These are phyloP conservation scores for Parnassius smintheus DNA, from an alignment of 2,888 invertebrate genomes.

Conservation along the genomic window DNA sequence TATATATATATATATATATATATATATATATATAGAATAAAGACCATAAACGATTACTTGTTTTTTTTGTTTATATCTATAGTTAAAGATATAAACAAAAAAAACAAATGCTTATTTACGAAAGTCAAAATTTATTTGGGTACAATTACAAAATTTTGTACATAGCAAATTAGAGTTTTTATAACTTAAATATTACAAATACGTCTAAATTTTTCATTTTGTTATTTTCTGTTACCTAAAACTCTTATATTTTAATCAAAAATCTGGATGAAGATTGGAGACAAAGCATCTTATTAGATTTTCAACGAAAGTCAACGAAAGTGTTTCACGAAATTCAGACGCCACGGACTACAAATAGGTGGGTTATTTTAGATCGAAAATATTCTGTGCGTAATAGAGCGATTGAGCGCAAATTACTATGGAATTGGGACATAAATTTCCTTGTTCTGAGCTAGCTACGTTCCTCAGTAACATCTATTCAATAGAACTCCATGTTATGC, in stretches of 20 bases:
- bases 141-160: too few relatives aligned
- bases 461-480: slow-evolving; percentile 5
- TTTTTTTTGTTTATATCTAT: too few relatives aligned
- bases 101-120: too few relatives aligned
- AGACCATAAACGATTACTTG: too few relatives aligned
- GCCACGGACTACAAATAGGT: background rate
- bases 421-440: slow-evolving; percentile 23
- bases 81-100: too few relatives aligned
- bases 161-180: too few relatives aligned
- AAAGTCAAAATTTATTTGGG: too few relatives aligned
- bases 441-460: background rate
- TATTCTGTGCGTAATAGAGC: slow-evolving; percentile 4
- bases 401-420: slow-evolving; percentile 14
- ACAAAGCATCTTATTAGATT: background rate
- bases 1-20: too few relatives aligned
- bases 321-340: background rate
- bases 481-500: slow-evolving; percentile 22
- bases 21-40: too few relatives aligned
- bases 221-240: background rate
- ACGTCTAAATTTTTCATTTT: background rate
- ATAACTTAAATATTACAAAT: background rate
- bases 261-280: background rate
- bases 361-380: slow-evolving; percentile 10
- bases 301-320: background rate
- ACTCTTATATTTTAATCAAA: background rate